Evolutionary conservation across 2,113 vertebrate species (phyloP).

Genomic region (Hydrolagus affinis): DNA sequence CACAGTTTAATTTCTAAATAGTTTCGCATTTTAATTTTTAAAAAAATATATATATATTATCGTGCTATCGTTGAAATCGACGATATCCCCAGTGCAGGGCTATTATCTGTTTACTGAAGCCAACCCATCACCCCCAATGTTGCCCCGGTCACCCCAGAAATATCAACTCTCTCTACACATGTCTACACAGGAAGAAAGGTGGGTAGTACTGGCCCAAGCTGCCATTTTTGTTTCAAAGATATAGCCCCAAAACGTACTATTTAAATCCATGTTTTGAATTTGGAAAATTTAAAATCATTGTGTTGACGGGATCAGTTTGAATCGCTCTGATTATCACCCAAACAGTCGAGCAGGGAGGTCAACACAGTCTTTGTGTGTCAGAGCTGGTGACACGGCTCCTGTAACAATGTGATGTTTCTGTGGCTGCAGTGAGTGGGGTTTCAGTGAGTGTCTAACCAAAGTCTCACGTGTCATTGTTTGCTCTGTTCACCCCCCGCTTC

Average conservation of each 20-base stretch:
- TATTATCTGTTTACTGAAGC: background rate
- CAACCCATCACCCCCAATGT: background rate
- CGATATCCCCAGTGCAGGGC: background rate
- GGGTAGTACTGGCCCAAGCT: background rate
- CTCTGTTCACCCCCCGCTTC: background rate
- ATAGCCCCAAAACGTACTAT: background rate
- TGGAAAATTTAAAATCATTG: background rate
- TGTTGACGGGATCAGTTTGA: background rate
- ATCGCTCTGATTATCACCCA: background rate
- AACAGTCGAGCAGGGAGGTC: background rate
- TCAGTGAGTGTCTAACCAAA: background rate
- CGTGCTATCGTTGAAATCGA: background rate
- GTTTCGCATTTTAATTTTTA: background rate
- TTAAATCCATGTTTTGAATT: background rate
- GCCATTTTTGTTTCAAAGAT: constrained; percentile 15
- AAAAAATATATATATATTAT: background rate
- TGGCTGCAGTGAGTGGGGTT: background rate
- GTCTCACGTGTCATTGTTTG: constrained; percentile 12
- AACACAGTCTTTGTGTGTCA: background rate
- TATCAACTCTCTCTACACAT: background rate
- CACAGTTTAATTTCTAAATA: background rate
- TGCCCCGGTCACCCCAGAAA: no score
- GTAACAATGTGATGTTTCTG: background rate
- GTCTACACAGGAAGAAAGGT: background rate
- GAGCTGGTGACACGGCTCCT: background rate